Base-by-base conservation (phyloP, 2,888 invertebrate species). In the Busseola fusca region DNA sequence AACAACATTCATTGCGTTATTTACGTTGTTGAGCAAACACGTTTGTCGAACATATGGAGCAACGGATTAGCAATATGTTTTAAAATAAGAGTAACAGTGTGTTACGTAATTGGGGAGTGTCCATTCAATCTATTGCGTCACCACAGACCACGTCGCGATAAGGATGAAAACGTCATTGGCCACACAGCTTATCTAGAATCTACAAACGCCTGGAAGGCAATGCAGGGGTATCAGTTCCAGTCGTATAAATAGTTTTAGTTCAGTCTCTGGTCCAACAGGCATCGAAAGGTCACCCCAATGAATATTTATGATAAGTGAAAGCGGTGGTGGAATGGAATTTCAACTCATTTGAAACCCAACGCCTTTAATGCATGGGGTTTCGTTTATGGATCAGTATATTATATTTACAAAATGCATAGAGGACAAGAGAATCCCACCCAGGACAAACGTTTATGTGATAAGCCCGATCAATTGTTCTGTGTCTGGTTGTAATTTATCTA, bases 131-230 rank as follows among this genome's bases (percentile, higher is more conserved):
- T 42, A 54, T 65, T 42, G 45, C 58, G 27, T 76, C 30, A 52
- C 12, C 37, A 40, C 34, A 57, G 27, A 57, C 12, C 42, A 56
- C 34, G 60, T 60, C 37, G 40, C 37, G 69, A 70, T 78, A 67
- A 62, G 42, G 64, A 5, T 67, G 70, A 80, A 67, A 66, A 78
- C 70, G 48, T 75, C 80, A 78, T 69, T 30, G 64, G 37, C 65
- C 54, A 56, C 45, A 59, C 1, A 50, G 52, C 64, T 67, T 60
- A 74, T 34, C 30, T 52, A 9, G 30, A 27, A 64, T 80, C 52
- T 64, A 66, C 59, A 64, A 74, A 63, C 37, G 63, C 21, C 59
- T 60, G 58, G 27, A 64, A 42, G 21, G 48, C 56, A 58, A 40
- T 64, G n/a, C 21, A 37, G 42, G 21, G 18, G 30, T 60, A 37